phyloP scores from a whole-genome alignment of 2,888 invertebrate species.

The Spialia ferax region DNA sequence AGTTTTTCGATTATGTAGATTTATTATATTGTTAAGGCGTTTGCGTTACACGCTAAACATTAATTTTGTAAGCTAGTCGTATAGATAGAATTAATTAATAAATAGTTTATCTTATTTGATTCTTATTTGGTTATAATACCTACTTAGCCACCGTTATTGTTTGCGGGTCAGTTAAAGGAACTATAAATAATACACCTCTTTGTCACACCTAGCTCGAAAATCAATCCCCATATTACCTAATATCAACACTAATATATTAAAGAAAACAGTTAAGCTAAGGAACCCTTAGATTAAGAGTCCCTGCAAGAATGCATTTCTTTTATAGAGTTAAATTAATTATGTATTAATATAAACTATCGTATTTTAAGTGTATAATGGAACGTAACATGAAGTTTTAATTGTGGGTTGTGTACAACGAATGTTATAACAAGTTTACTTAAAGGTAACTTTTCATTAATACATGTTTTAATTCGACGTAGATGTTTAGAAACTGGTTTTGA shows the following conservation, averaged over 20 bases:
- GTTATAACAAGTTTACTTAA: conserved; percentile 47
- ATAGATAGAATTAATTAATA: conserved; percentile 12
- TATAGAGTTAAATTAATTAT: conserved; percentile 61
- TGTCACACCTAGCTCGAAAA: conserved; percentile 56
- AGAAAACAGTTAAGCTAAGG: conserved; percentile 78
- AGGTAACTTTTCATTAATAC: conserved; percentile 36
- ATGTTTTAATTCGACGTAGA: conserved; percentile 24
- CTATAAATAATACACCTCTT: conserved; percentile 55
- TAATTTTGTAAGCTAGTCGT: background rate
- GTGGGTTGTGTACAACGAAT: conserved; percentile 80
- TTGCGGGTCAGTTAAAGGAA: background rate
- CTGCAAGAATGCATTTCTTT: conserved; percentile 79
- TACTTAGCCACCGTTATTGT: no score
- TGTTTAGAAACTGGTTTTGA: conserved; percentile 49
- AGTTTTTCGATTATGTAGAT: no score
- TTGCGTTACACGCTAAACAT: background rate
- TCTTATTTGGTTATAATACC: no score
- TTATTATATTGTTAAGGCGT: no score
- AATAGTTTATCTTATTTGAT: conserved; percentile 7
- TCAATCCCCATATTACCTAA: conserved; percentile 45
- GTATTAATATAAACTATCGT: conserved; percentile 46
- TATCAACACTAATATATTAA: conserved; percentile 45
- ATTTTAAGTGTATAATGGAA: conserved; percentile 43
- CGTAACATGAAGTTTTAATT: conserved; percentile 50
- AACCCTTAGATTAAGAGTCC: conserved; percentile 58